Base-by-base conservation (phyloP, 2,888 invertebrate genomes). In the Parnassius smintheus region DNA sequence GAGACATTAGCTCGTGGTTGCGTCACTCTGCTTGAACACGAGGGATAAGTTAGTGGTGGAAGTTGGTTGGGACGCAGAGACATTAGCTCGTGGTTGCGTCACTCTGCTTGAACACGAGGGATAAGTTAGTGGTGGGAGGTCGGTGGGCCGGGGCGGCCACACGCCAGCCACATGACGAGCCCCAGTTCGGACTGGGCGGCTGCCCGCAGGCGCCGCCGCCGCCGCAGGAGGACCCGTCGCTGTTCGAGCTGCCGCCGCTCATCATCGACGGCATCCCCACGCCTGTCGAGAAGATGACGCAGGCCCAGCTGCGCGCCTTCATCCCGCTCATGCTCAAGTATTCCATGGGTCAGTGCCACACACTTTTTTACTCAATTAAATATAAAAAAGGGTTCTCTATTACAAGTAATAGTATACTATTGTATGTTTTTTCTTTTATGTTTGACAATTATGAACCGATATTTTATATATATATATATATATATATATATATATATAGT, bases 271-370 rank as follows among this genome's bases (percentile, higher is more conserved):
- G 98, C 68, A 99, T 98, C 83, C 98, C 98, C 68, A 99, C 98
- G 66, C 98, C 98, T 13, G 98, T 99, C 0, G 98, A 99, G 92
- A 99, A 99, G 93, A 99, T 99, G 99, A 99, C 98, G 50, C 98
- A 98, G 93, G 98, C 98, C 61, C 98, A 99, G 89, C 92, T 99
- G 66, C 91, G 99, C 75, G 98, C 98, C 65, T 99, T 99, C 88
- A 99, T 99, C 76, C 98, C 98, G 68, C 94, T 99, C 75, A 99
- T 99, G 98, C 93, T 99, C 79, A 99, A 99, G 91, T 98, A 98
- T 88, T 98, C 98, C 7, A 99, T 98, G 72, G 98, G 97, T 78
- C 75, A 87, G 86, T 72, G 35, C 35, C 35, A 4, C 35, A 35
- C 35, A 35, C 7, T 35, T 25, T 3, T 35, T 35, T 18, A 18